Base-by-base conservation (phyloP, 2,113 vertebrate species). In the Nannobrachium achirus region DNA sequence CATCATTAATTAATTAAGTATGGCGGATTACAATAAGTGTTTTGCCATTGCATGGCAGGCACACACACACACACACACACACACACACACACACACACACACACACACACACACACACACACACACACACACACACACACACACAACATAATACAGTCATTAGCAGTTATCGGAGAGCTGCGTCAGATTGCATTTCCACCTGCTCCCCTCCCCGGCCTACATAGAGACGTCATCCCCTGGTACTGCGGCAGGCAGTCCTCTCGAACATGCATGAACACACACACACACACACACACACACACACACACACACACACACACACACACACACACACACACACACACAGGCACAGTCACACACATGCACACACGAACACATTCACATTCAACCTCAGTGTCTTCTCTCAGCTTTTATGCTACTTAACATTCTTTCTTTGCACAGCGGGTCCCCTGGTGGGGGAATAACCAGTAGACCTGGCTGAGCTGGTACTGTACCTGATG, bases 371-470 rank as follows among this genome's bases (percentile, higher is more conserved):
- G 4, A 1, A 25, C 20, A 25, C 42, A 3, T 56, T 20, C 66
- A 15, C 19, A 16, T 19, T 48, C n/a, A 39, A 10, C 16, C 15
- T 16, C 25, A 20, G 15, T 50, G 38, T 7, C 1, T 25, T 8
- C 11, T 59, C 39, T 63, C 1, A 49, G 45, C 20, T 59, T 33
- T 66, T 0, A 78, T 76, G 69, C 58, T 1, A 20, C 13, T 63
- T 33, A 78, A 76, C 73, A 75, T 25, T 15, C 40, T 52, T 18
- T 79, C 80, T 75, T 76, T 19, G 39, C 75, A 33, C 57, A 50
- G 55, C 1, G 10, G 14, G 48, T 19, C 16, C 16, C 40, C 57
- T 45, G 5, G 19, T 14, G 16, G 40, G 9, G 9, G 40, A 42
- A 40, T 8, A 13, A 40, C 40, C 4, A 19, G 57, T 18, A 19